Evolutionary conservation across 2,113 vertebrate genomes (phyloP).

Genomic region (Todiramphus chloris): DNA sequence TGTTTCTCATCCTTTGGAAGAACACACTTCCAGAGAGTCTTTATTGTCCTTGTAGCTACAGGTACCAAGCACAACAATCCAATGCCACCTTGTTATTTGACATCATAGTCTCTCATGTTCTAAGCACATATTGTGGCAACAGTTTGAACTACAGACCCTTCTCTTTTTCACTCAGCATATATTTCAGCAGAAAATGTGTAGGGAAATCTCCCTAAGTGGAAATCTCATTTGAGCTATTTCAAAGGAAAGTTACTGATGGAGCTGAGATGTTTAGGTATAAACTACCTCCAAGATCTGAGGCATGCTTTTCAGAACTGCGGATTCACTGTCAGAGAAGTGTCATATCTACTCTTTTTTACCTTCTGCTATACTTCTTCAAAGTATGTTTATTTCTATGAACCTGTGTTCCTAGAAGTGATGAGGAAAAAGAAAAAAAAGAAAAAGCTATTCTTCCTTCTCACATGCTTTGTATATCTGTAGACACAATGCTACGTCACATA

Average conservation of each 20-base stretch:
- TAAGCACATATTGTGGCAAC: neutral
- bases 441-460: neutral
- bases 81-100: neutral
- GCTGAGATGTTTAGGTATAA: conserved; percentile 48
- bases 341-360: conserved; percentile 1
- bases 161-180: neutral
- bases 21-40: neutral
- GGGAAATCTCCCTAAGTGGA: conserved; percentile 21
- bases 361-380: neutral
- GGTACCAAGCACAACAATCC: neutral
- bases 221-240: conserved; percentile 46
- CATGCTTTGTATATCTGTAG: neutral
- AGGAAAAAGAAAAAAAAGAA: neutral
- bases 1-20: neutral
- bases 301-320: conserved; percentile 20
- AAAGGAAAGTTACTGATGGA: conserved; percentile 53
- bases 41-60: neutral
- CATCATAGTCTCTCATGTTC: neutral
- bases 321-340: conserved; percentile 12
- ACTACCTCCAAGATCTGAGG: conserved; percentile 51
- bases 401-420: neutral
- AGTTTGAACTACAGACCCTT: neutral
- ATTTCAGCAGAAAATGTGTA: neutral
- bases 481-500: neutral
- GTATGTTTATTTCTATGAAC: neutral